A percentile compares a stretch with the other conserved stretches of the same genome.
Evolutionary conservation across 2,888 invertebrate species (phyloP).

Genomic region (Tinea trinotella): DNA sequence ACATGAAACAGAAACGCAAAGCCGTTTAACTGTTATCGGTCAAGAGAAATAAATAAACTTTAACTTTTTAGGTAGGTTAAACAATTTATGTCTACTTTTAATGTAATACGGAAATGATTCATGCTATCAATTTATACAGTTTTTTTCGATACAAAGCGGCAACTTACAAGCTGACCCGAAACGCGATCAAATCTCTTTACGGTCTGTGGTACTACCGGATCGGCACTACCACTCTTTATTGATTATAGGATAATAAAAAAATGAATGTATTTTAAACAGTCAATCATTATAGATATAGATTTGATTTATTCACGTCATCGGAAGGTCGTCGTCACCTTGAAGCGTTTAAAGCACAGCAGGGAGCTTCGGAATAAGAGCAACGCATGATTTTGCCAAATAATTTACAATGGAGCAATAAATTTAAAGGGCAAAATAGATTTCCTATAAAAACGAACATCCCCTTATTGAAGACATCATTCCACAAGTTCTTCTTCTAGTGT

Average conservation of each 20-base stretch:
- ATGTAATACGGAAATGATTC: too few species aligned
- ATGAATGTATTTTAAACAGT: too few species aligned
- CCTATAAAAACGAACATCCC: background rate
- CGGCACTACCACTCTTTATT: too few species aligned
- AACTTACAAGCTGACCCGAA: too few species aligned
- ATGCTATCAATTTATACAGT: too few species aligned
- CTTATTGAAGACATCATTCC: background rate
- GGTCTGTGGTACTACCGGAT: too few species aligned
- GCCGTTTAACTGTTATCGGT: background rate
- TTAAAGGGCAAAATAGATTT: conserved; percentile 7
- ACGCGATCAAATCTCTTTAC: too few species aligned
- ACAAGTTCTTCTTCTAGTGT: background rate
- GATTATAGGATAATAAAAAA: too few species aligned
- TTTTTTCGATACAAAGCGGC: too few species aligned
- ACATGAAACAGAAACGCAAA: conserved; percentile 6
- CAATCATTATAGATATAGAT: background rate
- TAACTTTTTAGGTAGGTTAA: background rate
- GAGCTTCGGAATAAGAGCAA: conserved; percentile 1
- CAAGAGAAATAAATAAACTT: background rate
- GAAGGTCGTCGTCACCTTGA: conserved; percentile 12
- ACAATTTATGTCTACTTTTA: background rate
- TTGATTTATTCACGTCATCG: background rate
- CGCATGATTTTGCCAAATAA: conserved; percentile 1
- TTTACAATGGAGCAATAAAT: background rate
- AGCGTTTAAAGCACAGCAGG: conserved; percentile 8